Evolutionary conservation across 2,113 vertebrate species (phyloP).

Genomic region (Phylloscopus trochiloides): DNA sequence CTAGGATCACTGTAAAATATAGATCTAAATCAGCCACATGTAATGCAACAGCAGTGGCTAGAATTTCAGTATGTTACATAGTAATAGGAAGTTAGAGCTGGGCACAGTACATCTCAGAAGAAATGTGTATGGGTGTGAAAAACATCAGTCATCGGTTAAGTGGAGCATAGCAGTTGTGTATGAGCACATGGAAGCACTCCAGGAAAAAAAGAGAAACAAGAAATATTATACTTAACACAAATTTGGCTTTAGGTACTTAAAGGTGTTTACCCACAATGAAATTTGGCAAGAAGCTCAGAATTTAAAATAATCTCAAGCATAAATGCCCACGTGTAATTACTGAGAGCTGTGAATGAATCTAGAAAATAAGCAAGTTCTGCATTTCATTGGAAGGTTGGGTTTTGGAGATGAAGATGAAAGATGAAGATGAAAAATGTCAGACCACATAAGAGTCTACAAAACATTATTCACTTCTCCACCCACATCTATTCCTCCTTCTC

Average conservation of each 20-base stretch:
- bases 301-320: not conserved
- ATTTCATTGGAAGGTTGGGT: not conserved
- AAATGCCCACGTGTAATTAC: not conserved
- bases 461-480: not conserved
- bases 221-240: not conserved
- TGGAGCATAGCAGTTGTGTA: not conserved
- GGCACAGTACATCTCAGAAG: not conserved
- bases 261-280: not conserved
- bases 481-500: not conserved
- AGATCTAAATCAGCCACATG: not conserved
- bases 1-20: not conserved
- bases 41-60: not conserved
- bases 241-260: not conserved
- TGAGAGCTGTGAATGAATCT: not conserved
- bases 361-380: not conserved
- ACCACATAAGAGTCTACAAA: not conserved
- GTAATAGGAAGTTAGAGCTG: not conserved
- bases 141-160: not conserved
- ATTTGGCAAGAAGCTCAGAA: not conserved
- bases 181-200: constrained; percentile 7
- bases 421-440: not conserved
- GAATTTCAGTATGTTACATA: not conserved
- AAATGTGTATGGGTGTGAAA: not conserved
- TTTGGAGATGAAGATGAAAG: not conserved
- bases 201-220: not conserved